Evolutionary conservation across 92 coral and sea anemone genomes (phyloP).

Genomic region (Virgularia gustaviana): DNA sequence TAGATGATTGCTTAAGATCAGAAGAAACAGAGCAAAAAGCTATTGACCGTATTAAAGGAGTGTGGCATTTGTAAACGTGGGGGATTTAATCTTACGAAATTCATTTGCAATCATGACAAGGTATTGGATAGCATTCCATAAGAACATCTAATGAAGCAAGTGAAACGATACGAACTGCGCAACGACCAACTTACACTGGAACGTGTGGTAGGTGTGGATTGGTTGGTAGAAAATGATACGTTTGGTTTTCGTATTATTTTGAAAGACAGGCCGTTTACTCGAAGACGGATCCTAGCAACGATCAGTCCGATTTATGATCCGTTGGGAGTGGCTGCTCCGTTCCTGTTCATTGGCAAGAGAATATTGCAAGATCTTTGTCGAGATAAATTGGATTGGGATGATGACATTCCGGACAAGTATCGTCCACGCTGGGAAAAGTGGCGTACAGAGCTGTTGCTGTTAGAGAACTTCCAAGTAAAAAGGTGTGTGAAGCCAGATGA

Average conservation of each 20-base stretch:
- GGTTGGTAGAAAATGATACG: neutral
- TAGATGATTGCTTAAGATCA: slow-evolving; percentile 49
- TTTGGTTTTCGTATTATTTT: too few relatives aligned
- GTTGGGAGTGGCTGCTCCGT: neutral
- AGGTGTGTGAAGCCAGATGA: neutral
- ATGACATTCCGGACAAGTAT: neutral
- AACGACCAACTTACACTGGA: neutral
- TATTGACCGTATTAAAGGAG: slow-evolving; percentile 41
- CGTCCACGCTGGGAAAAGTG: neutral
- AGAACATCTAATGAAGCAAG: slow-evolving; percentile 26
- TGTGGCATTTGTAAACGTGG: slow-evolving; percentile 38
- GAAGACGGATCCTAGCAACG: too few relatives aligned
- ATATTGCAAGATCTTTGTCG: neutral
- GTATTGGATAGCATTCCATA: slow-evolving; percentile 32
- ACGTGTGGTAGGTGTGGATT: neutral
- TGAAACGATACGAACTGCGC: neutral
- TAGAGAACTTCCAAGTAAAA: neutral
- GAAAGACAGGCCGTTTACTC: too few relatives aligned
- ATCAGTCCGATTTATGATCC: neutral
- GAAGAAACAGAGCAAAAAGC: slow-evolving; percentile 39
- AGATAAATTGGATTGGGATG: slow-evolving; percentile 5
- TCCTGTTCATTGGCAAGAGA: neutral
- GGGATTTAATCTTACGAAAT: slow-evolving; percentile 58
- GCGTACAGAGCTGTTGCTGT: neutral
- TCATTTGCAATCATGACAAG: slow-evolving; percentile 39